Evolutionary conservation across 2,797 vertebrate species (phyloP).

Genomic region (Coregonus ussuriensis): DNA sequence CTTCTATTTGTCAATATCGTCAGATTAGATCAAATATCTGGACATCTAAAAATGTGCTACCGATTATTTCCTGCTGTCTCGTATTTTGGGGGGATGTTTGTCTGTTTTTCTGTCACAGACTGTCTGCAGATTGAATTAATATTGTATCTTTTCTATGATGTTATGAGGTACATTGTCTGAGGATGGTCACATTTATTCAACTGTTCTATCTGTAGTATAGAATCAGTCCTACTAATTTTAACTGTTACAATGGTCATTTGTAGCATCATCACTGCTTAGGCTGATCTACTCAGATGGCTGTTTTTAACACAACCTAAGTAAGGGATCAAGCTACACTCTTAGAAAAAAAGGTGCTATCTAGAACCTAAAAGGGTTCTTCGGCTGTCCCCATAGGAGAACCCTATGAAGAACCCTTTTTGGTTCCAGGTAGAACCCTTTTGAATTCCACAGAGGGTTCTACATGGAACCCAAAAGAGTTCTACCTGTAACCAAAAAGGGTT

Average conservation of each 20-base stretch:
- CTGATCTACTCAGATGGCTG: not conserved
- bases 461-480: too few species aligned
- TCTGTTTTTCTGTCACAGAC: too few species aligned
- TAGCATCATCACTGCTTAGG: not conserved
- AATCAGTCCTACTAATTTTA: not conserved
- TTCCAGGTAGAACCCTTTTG: too few species aligned
- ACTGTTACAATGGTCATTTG: not conserved
- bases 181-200: not conserved
- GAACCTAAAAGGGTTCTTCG: too few species aligned
- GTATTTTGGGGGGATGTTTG: slow-evolving; percentile 11
- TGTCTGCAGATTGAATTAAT: not conserved
- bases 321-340: not conserved
- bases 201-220: too few species aligned
- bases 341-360: too few species aligned
- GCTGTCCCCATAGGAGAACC: too few species aligned
- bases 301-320: not conserved
- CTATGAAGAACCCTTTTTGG: too few species aligned
- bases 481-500: too few species aligned
- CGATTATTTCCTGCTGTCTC: slow-evolving; percentile 16
- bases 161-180: not conserved
- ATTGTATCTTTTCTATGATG: not conserved
- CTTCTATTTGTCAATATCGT: slow-evolving; percentile 13
- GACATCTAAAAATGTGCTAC: slow-evolving; percentile 16
- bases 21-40: not conserved
- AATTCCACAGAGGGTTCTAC: too few species aligned